Evolutionary conservation across 1,140 invertebrate genomes (phyloP).

Genomic region (Drosophila takahashii): DNA sequence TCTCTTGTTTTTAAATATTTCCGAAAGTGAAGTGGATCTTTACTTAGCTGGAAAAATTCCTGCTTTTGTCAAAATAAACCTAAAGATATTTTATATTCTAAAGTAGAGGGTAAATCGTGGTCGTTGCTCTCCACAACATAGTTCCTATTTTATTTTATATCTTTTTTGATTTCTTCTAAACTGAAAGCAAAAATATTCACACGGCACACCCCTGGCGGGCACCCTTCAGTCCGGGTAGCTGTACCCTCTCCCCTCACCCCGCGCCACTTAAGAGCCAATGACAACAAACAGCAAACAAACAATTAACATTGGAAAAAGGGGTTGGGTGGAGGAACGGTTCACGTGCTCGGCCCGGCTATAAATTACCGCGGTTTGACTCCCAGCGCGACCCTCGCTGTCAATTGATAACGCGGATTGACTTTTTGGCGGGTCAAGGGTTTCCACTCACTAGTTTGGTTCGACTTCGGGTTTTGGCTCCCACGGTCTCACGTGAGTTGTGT

Average conservation of each 20-base stretch:
- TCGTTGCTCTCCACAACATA: not conserved
- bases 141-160: slow-evolving; percentile 3
- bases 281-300: slow-evolving; percentile 84
- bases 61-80: too few species aligned
- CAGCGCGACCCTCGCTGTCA: slow-evolving; percentile 51
- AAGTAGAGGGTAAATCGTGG: not conserved
- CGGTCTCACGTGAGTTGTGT: slow-evolving; percentile 62
- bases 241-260: slow-evolving; percentile 36
- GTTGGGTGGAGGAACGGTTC: slow-evolving; percentile 57
- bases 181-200: slow-evolving; percentile 80
- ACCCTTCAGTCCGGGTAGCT: not conserved
- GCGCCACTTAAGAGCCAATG: slow-evolving; percentile 71
- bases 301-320: slow-evolving; percentile 74
- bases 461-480: not conserved
- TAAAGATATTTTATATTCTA: too few species aligned
- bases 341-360: slow-evolving; percentile 71
- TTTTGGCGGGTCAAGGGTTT: slow-evolving; percentile 41
- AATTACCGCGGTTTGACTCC: slow-evolving; percentile 79
- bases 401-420: slow-evolving; percentile 54
- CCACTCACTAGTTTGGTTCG: slow-evolving; percentile 24
- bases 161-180: slow-evolving; percentile 45
- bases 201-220: slow-evolving; percentile 43
- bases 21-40: too few species aligned
- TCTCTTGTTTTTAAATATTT: too few species aligned
- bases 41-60: too few species aligned